Evolutionary conservation across 2,797 vertebrate genomes (phyloP).

Genomic region (Sebastes aleutianus): DNA sequence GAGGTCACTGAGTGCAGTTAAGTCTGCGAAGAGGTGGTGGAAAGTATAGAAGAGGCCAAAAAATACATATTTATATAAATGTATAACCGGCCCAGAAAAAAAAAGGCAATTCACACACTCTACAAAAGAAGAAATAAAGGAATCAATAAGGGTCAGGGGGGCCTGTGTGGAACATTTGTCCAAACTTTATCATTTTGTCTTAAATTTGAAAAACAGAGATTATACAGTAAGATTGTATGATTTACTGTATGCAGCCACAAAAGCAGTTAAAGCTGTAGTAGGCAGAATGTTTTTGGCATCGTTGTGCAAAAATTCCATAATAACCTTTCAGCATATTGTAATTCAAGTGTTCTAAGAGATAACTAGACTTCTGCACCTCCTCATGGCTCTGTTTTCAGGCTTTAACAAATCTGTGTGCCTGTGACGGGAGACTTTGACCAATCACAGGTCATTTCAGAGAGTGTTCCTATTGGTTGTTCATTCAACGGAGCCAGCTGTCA

Average conservation of each 20-base stretch:
- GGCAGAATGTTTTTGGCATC: too few species aligned
- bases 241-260: neutral
- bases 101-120: neutral
- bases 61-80: neutral
- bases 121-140: neutral
- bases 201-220: neutral
- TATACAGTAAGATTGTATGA: neutral
- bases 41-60: neutral
- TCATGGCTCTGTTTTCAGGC: too few species aligned
- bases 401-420: too few species aligned
- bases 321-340: too few species aligned
- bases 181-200: neutral
- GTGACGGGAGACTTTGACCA: too few species aligned
- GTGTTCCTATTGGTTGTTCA: too few species aligned
- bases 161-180: neutral
- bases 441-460: too few species aligned
- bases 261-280: too few species aligned
- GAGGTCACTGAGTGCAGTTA: constrained; percentile 54
- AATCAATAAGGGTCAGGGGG: neutral
- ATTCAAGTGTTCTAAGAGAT: too few species aligned
- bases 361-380: too few species aligned
- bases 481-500: too few species aligned
- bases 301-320: too few species aligned
- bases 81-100: neutral
- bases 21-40: constrained; percentile 9